Evolutionary conservation across 2,113 vertebrate species (phyloP).

Genomic region (Lepisosteus osseus): DNA sequence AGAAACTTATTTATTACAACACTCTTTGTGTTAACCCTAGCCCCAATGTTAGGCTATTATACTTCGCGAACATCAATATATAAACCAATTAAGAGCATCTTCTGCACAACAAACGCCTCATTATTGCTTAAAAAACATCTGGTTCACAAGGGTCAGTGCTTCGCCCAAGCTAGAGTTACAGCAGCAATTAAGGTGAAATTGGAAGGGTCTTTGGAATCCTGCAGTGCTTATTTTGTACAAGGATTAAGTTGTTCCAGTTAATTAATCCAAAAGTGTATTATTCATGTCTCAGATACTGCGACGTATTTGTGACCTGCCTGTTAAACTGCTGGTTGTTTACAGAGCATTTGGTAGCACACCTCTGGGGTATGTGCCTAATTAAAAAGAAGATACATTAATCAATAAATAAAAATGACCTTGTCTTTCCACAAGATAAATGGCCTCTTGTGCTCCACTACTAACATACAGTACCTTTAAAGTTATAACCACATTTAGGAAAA

Average conservation of each 20-base stretch:
- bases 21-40: background rate
- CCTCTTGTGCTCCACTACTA: background rate
- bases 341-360: background rate
- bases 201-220: conserved; percentile 11
- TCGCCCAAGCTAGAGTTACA: background rate
- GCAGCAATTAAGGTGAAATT: conserved; percentile 19
- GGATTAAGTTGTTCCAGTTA: conserved; percentile 23
- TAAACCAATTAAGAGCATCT: conserved; percentile 20
- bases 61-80: conserved; percentile 1
- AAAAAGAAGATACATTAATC: background rate
- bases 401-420: background rate
- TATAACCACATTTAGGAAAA: too few relatives aligned
- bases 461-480: background rate
- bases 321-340: conserved; percentile 11
- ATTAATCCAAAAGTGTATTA: conserved; percentile 19
- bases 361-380: conserved; percentile 3
- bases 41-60: background rate
- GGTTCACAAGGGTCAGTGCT: conserved; percentile 10
- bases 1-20: background rate
- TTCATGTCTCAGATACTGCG: conserved; percentile 10
- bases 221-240: conserved; percentile 9
- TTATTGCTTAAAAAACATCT: conserved; percentile 16
- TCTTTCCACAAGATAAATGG: background rate
- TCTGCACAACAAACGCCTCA: conserved; percentile 23
- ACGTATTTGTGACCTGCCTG: conserved; percentile 2